phyloP scores from a whole-genome alignment of 2,113 vertebrate species.

The Gavialis gangeticus region DNA sequence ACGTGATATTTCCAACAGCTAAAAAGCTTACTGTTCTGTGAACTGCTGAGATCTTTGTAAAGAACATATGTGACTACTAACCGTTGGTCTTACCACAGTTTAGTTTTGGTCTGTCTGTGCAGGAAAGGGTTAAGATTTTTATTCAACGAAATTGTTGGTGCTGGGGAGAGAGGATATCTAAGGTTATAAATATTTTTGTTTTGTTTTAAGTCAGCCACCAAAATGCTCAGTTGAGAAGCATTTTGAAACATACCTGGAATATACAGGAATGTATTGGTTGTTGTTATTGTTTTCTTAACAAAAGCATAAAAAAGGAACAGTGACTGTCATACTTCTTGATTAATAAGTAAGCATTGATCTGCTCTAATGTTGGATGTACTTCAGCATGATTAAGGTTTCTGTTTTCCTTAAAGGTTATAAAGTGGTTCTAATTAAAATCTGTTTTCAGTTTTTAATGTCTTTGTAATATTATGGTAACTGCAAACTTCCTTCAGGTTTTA shows the following conservation, averaged over 20 bases:
- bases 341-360: background rate
- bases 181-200: slow-evolving; percentile 9
- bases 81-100: slow-evolving; percentile 82
- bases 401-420: background rate
- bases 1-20: slow-evolving; percentile 74
- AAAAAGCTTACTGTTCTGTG: slow-evolving; percentile 67
- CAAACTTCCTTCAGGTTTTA: background rate
- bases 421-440: background rate
- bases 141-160: slow-evolving; percentile 63
- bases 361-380: background rate
- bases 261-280: background rate
- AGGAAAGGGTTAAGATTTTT: slow-evolving; percentile 77
- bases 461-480: background rate
- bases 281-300: slow-evolving; percentile 23
- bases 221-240: background rate
- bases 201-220: slow-evolving; percentile 23
- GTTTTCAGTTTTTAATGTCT: background rate
- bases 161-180: background rate
- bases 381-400: background rate
- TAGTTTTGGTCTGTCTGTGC: slow-evolving; percentile 84
- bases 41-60: slow-evolving; percentile 59
- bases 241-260: background rate
- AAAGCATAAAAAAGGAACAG: slow-evolving; percentile 3
- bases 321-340: background rate
- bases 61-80: slow-evolving; percentile 66